Conservation (phyloP, 2,113 vertebrate genomes). For the Daubentonia madagascariensis region DNA sequence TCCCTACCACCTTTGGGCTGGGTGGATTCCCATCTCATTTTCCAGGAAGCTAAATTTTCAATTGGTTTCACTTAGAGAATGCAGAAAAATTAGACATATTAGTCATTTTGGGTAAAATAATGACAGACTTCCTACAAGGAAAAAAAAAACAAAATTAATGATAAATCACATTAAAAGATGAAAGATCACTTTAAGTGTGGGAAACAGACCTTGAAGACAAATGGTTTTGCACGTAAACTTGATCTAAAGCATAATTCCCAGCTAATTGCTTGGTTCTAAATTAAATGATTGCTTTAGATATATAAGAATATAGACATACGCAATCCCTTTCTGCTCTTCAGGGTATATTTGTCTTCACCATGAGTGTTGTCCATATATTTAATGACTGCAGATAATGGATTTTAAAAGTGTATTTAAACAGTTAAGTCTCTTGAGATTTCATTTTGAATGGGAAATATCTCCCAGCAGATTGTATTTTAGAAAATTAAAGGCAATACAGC, state of each 20-base stretch:
- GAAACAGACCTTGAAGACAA: slow-evolving; percentile 75
- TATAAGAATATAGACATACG: slow-evolving; percentile 53
- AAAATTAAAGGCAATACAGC: slow-evolving; percentile 53
- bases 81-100: background rate
- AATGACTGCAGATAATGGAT: slow-evolving; percentile 71
- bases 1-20: background rate
- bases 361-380: slow-evolving; percentile 74
- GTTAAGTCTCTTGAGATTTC: slow-evolving; percentile 59
- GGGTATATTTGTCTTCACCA: slow-evolving; percentile 36
- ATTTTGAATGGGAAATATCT: slow-evolving; percentile 59
- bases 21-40: slow-evolving; percentile 7
- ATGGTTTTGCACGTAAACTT: slow-evolving; percentile 73
- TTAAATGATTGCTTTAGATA: slow-evolving; percentile 72
- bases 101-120: background rate
- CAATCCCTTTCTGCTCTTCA: slow-evolving; percentile 43
- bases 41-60: slow-evolving; percentile 19
- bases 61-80: background rate
- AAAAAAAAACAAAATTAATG: slow-evolving; percentile 45
- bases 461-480: slow-evolving; percentile 55
- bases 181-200: slow-evolving; percentile 72
- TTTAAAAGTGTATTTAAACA: slow-evolving; percentile 73
- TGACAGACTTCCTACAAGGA: background rate
- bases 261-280: slow-evolving; percentile 76
- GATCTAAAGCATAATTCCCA: slow-evolving; percentile 67
- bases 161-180: slow-evolving; percentile 71